Conservation (phyloP, 2,888 invertebrate genomes). For the Caenorhabditis imperialis region DNA sequence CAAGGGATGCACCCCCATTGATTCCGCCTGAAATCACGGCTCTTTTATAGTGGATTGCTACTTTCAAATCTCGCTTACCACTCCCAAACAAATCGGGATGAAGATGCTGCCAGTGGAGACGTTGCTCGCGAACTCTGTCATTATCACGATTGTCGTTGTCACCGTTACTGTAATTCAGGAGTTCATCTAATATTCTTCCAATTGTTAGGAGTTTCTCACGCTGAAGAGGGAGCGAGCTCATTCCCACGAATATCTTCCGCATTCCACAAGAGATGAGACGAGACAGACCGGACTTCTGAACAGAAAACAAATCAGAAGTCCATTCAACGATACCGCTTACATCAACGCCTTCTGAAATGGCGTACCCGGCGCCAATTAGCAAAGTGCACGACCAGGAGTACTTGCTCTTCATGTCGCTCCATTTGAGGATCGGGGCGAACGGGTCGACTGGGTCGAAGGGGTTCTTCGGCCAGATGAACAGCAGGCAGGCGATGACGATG, state of each 20-base stretch:
- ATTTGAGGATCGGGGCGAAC: constrained; percentile 56
- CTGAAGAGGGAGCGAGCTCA: constrained; percentile 49
- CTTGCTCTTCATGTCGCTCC: constrained; percentile 60
- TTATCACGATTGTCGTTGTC: constrained; percentile 58
- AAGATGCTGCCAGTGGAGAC: constrained; percentile 68
- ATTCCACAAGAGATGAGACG: constrained; percentile 53
- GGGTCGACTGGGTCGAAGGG: constrained; percentile 37
- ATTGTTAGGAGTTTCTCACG: constrained; percentile 7
- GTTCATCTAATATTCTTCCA: no score
- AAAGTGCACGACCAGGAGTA: constrained; percentile 61
- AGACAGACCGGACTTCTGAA: constrained; percentile 57
- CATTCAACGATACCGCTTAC: no score
- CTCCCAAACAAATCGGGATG: constrained; percentile 60
- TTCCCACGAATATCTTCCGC: constrained; percentile 34
- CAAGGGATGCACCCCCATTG: constrained; percentile 77
- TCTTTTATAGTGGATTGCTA: not conserved
- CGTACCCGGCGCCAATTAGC: constrained; percentile 64
- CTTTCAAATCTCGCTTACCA: constrained; percentile 55
- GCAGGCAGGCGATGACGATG: constrained; percentile 45
- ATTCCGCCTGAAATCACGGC: constrained; percentile 56
- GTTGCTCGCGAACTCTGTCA: constrained; percentile 67
- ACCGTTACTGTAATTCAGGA: constrained; percentile 44
- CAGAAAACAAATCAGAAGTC: not conserved
- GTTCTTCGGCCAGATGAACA: constrained; percentile 60
- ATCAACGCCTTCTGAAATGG: constrained; percentile 61